Base-by-base conservation (phyloP, 1,140 invertebrate species). In the Heterodera carotae region DNA sequence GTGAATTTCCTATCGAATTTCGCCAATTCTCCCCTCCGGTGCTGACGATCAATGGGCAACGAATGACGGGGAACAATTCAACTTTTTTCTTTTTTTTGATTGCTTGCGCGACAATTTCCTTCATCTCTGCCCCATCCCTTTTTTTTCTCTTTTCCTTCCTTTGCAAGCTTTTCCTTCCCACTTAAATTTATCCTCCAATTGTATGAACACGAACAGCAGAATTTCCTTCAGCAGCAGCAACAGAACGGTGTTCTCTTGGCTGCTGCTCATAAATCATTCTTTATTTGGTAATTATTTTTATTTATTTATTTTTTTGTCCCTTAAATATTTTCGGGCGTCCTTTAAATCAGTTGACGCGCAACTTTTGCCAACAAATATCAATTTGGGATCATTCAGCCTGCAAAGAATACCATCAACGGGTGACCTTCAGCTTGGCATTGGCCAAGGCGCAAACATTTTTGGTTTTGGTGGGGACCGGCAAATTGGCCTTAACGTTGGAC, bases 381-480 rank as follows among this genome's bases (percentile, higher is more conserved):
- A 79, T 69, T 64, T 79, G 18, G 78, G 78, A 22, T 75, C 79
- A 33, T 48, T 80, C 64, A 76, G 43, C 27, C 62, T 80, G 25
- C 68, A 62, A 67, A 77, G 66, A 34, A 77, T 34, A 39, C 69
- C 80, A 31, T 36, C 53, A 12, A 36, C 29, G 7, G 80, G 80
- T 4, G 82, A 81, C 25, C 59, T 81, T n/a, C 22, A n/a, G 34
- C 43, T 81, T 39, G 82, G 82, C 34, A 48, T 84, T 34, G 82
- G 82, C 27, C 80, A 81, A 48, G 80, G 82, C 7, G 82, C 43
- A 12, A 78, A 72, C 29, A 27, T 81, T 33, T 81, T 81, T 72
- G 80, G 80, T n/a, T 84, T 83, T 36, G 80, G 80, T n/a, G 81
- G 15, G 15, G 80, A 81, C 22, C 64, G 82, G 2, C 15, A n/a